Evolutionary conservation across 2,113 vertebrate genomes (phyloP).

Genomic region (Hypomesus transpacificus): DNA sequence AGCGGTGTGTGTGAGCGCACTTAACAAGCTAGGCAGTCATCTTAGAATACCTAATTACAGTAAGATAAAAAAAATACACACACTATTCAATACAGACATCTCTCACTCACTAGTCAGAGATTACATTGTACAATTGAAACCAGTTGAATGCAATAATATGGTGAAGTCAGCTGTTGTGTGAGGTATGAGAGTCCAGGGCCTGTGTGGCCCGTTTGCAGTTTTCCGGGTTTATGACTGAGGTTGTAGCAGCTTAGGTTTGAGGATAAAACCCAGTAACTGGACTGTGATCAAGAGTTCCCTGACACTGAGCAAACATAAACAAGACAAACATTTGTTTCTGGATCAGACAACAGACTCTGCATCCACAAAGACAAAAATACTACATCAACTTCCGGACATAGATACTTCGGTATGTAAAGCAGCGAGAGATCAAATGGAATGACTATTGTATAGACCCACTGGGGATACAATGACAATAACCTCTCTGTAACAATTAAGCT

Average conservation of each 20-base stretch:
- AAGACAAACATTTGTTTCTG: constrained; percentile 26
- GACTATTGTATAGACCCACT: constrained; percentile 43
- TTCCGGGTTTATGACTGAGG: constrained; percentile 73
- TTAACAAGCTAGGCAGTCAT: constrained; percentile 25
- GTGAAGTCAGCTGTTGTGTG: constrained; percentile 59
- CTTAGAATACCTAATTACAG: constrained; percentile 42
- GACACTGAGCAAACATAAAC: constrained; percentile 62
- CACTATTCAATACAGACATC: constrained; percentile 42
- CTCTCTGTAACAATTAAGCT: constrained; percentile 52
- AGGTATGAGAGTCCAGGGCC: constrained; percentile 72
- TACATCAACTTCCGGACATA: constrained; percentile 37
- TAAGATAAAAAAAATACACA: constrained; percentile 41
- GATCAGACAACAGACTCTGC: constrained; percentile 46
- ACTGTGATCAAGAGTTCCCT: constrained; percentile 70
- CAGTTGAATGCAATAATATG: constrained; percentile 65
- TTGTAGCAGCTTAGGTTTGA: constrained; percentile 75
- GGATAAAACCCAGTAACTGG: constrained; percentile 65
- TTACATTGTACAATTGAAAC: constrained; percentile 58
- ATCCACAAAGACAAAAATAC: constrained; percentile 40
- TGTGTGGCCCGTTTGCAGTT: constrained; percentile 69
- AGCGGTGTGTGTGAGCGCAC: constrained; percentile 20
- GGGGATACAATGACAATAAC: constrained; percentile 52
- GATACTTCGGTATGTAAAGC: constrained; percentile 32
- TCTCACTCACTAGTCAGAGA: constrained; percentile 53
- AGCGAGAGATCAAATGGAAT: constrained; percentile 51